Evolutionary conservation across 2,797 vertebrate species (phyloP), one percentile per base, ranked within the genome.

Genomic region (Chelonia mydas): DNA sequence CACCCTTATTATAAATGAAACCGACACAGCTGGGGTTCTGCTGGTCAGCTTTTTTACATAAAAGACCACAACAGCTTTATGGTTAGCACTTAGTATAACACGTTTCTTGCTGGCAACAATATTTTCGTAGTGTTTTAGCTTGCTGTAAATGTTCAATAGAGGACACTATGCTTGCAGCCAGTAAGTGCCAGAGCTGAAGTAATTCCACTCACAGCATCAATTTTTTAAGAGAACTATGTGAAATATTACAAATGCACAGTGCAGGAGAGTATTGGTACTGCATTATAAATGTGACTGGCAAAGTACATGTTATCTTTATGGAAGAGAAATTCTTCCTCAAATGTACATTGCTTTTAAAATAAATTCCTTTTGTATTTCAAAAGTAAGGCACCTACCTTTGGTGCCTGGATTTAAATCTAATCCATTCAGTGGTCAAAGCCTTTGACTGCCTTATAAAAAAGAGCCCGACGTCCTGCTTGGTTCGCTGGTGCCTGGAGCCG

Each of bases 161-260:
- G 90, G 93, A 90, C 61, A 50, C 72, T 94, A 94, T 80, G 81
- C 78, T 92, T 96, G 53, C 80, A 88, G 87, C 86, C 3, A 0
- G 87, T 97, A 96, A 96, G 91, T 94, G 91, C 90, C 89, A 92
- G 72, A 88, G 88, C 72, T 89, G 88, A 87, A 96, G 85, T 86
- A 95, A 90, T 91, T 90, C 45, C 80, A 92, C 4, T 94, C 91
- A 91, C 94, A 92, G 54, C 84, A 94, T 77, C 0, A 0, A 74
- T 81, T 95, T 61, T 78, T 92, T 83, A 94, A 53, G 93, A 84
- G 45, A 92, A 55, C 10, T 87, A 94, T 84, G 86, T 68, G 82
- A 88, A 45, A 57, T 94, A 61, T 83, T 90, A 31, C 50, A 78
- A 41, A 90, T 89, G 89, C 95, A 84, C 96, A 8, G 96, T 95